These are phyloP conservation scores for Chroicocephalus ridibundus DNA, from an alignment of 2,113 vertebrate species.

Conservation along the genomic window DNA sequence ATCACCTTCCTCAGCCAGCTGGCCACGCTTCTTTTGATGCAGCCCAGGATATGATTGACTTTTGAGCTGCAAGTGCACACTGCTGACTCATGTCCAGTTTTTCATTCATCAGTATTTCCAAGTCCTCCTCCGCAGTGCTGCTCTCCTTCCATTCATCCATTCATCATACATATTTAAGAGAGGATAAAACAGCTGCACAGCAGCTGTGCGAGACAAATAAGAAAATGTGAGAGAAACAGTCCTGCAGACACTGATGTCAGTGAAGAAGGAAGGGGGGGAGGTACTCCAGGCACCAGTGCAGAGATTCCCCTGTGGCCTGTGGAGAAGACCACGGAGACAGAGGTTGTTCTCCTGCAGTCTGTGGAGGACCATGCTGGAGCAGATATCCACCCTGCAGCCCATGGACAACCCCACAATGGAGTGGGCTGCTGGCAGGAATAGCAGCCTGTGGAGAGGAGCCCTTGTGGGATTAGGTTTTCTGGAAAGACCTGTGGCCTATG, in stretches of 20 bases:
- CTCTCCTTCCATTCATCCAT: background rate
- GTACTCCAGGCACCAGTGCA: background rate
- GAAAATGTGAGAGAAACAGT: background rate
- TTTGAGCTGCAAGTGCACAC: background rate
- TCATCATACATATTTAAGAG: background rate
- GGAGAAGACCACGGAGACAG: background rate
- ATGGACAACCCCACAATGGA: background rate
- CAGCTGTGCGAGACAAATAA: background rate
- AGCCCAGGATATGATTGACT: background rate
- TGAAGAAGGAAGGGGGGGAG: background rate
- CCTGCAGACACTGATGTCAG: background rate
- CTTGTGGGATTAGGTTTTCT: background rate
- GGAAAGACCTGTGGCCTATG: background rate
- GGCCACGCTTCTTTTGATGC: background rate
- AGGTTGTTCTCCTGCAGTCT: background rate
- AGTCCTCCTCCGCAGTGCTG: background rate
- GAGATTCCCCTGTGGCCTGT: background rate
- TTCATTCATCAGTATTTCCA: background rate
- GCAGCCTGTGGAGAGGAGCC: background rate
- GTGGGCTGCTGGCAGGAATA: background rate
- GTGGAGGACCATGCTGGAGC: background rate
- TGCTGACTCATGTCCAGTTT: background rate
- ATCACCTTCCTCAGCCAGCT: background rate
- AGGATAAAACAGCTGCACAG: background rate
- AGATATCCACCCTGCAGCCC: background rate